Evolutionary conservation across 2,113 vertebrate genomes (phyloP).

Genomic region (Saguinus imperator): DNA sequence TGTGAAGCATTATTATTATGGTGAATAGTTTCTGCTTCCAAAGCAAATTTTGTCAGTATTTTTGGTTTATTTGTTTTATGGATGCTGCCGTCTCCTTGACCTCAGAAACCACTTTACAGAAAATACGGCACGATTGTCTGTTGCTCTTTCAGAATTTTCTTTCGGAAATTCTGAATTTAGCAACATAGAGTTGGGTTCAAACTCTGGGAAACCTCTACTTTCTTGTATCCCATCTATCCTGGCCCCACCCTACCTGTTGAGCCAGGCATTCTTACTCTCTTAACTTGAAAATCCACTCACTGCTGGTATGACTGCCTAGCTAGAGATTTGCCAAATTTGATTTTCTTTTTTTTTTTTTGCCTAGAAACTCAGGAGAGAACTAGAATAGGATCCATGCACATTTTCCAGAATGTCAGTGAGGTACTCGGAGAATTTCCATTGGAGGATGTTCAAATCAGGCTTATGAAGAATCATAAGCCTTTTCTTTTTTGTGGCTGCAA

Average conservation of each 20-base stretch:
- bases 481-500: neutral
- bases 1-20: neutral
- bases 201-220: neutral
- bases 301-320: neutral
- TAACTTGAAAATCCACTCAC: neutral
- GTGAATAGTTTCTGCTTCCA: neutral
- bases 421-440: neutral
- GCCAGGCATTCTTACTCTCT: neutral
- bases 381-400: neutral
- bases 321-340: neutral
- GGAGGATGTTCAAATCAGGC: neutral
- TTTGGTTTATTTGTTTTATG: conserved; percentile 14
- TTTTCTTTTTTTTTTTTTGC: neutral
- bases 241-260: neutral
- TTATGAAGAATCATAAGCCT: neutral
- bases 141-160: neutral
- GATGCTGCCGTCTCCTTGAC: neutral
- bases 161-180: neutral
- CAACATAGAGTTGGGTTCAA: neutral
- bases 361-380: neutral
- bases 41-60: neutral
- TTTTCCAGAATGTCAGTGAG: neutral
- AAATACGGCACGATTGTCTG: neutral
- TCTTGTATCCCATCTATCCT: neutral
- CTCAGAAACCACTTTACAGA: neutral